Evolutionary conservation across 2,113 vertebrate species (phyloP).

Genomic region (Actenoides lindsayi): DNA sequence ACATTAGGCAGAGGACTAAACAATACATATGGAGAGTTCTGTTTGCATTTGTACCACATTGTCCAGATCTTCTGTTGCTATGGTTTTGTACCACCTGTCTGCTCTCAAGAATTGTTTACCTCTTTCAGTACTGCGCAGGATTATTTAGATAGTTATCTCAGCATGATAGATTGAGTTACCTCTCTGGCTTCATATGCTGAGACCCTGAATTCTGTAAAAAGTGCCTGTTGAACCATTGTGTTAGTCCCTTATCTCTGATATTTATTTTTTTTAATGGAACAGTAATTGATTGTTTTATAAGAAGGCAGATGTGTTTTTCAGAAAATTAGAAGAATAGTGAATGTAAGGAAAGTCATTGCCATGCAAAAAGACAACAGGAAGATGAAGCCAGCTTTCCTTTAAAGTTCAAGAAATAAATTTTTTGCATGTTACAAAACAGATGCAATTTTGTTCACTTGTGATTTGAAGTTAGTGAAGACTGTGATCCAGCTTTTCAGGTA

Average conservation of each 20-base stretch:
- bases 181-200: slow-evolving; percentile 8
- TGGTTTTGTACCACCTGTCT: slow-evolving; percentile 66
- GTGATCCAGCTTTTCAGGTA: not conserved
- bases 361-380: not conserved
- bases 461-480: not conserved
- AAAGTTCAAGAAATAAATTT: not conserved
- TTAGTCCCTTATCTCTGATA: not conserved
- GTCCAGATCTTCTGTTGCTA: slow-evolving; percentile 64
- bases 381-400: not conserved
- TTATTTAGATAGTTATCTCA: slow-evolving; percentile 60
- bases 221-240: not conserved
- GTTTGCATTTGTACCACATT: slow-evolving; percentile 34
- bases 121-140: not conserved
- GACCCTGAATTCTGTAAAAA: slow-evolving; percentile 21
- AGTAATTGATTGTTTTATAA: not conserved
- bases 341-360: not conserved
- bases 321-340: not conserved
- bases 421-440: not conserved
- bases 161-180: slow-evolving; percentile 52
- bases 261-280: not conserved
- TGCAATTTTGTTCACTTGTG: not conserved
- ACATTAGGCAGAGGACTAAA: slow-evolving; percentile 37
- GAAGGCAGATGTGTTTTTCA: not conserved
- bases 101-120: slow-evolving; percentile 61
- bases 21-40: slow-evolving; percentile 49